These are phyloP conservation scores for Zaprionus africanus DNA, from an alignment of 1,140 invertebrate genomes.

Conservation along the genomic window DNA sequence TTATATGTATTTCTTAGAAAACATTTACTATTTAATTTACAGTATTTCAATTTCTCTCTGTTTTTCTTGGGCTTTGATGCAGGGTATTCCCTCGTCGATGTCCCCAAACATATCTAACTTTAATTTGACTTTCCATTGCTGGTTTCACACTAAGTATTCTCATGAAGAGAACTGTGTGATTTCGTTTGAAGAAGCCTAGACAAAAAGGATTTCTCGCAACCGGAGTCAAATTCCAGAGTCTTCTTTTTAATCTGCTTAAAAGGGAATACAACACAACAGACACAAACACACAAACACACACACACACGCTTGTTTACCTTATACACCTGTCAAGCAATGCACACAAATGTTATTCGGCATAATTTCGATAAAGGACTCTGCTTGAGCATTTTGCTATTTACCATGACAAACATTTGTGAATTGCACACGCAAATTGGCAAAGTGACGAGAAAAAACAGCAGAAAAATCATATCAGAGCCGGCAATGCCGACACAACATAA, in stretches of 20 bases:
- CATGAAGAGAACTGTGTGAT: background rate
- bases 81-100: background rate
- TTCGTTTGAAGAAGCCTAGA: slow-evolving; percentile 5
- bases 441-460: background rate
- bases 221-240: background rate
- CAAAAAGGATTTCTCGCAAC: background rate
- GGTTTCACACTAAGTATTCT: background rate
- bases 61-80: background rate
- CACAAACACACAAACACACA: background rate
- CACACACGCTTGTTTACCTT: background rate
- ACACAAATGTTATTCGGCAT: background rate
- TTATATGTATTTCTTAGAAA: too few relatives aligned
- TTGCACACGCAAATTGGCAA: background rate
- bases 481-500: slow-evolving; percentile 9
- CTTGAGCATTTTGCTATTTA: slow-evolving; percentile 1
- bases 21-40: too few relatives aligned
- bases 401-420: background rate
- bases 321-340: background rate
- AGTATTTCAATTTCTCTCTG: too few relatives aligned
- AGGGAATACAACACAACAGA: background rate
- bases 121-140: background rate
- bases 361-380: background rate
- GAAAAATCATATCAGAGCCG: background rate
- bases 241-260: slow-evolving; percentile 1
- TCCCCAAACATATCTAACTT: background rate